Evolutionary conservation across 2,797 vertebrate species (phyloP).

Genomic region (Catostomus latipinnis): DNA sequence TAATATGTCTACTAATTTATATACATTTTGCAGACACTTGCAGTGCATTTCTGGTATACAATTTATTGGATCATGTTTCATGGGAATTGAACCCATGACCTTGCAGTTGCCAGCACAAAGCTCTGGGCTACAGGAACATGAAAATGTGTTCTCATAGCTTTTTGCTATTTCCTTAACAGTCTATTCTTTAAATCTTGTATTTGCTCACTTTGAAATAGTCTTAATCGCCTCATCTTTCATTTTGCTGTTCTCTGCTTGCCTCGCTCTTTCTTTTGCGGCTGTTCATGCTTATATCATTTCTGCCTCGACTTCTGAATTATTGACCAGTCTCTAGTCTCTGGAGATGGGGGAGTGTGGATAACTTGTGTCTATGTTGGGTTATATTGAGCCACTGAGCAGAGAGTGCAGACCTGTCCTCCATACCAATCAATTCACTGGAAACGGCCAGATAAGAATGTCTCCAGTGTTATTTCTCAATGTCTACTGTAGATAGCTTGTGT

Average conservation of each 20-base stretch:
- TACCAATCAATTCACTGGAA: slow-evolving; percentile 12
- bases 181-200: background rate
- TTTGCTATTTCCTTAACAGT: background rate
- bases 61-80: no score
- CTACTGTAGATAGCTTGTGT: background rate
- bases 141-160: no score
- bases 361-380: slow-evolving; percentile 65
- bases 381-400: slow-evolving; percentile 33
- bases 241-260: slow-evolving; percentile 19
- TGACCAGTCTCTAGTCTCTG: slow-evolving; percentile 71
- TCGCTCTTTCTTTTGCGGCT: slow-evolving; percentile 38
- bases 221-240: slow-evolving; percentile 4
- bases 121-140: no score
- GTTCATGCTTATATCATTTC: slow-evolving; percentile 70
- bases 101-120: no score
- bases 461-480: background rate
- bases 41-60: no score
- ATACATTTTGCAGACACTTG: no score
- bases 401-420: slow-evolving; percentile 24
- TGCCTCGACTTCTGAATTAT: slow-evolving; percentile 75
- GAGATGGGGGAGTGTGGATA: slow-evolving; percentile 62
- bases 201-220: background rate
- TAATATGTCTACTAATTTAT: no score
- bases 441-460: background rate
- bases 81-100: no score